Conservation (phyloP, 1,140 invertebrate species). For the Plectrocnemia conspersa region DNA sequence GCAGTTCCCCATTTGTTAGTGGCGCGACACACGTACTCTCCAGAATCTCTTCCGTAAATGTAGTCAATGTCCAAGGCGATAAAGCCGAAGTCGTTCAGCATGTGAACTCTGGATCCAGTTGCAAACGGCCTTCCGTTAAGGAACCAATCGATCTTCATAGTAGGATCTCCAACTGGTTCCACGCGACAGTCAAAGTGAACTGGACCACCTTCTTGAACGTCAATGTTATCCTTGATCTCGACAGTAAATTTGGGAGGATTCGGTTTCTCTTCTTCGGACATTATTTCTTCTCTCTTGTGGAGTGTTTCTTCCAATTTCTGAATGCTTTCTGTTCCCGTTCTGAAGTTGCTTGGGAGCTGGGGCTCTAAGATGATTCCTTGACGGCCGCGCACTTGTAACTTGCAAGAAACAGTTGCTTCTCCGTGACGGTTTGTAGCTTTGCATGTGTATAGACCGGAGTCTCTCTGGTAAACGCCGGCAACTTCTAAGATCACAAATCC, state of each 20-base stretch:
- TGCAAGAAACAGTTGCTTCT: slow-evolving; percentile 81
- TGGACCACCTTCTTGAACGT: slow-evolving; percentile 79
- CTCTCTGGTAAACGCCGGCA: slow-evolving; percentile 79
- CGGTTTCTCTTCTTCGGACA: slow-evolving; percentile 76
- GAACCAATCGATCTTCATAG: slow-evolving; percentile 92
- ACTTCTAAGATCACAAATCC: slow-evolving; percentile 91
- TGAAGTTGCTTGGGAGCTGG: slow-evolving; percentile 82
- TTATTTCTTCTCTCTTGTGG: slow-evolving; percentile 80
- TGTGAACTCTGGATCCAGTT: slow-evolving; percentile 83
- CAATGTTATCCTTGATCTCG: slow-evolving; percentile 76
- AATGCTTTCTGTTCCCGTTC: slow-evolving; percentile 80
- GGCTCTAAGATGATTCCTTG: slow-evolving; percentile 87
- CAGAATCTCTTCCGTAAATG: slow-evolving; percentile 77
- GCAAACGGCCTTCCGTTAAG: slow-evolving; percentile 84
- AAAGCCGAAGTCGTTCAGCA: slow-evolving; percentile 90
- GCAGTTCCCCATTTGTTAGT: slow-evolving; percentile 81
- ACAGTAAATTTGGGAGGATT: slow-evolving; percentile 82
- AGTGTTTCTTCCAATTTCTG: slow-evolving; percentile 85
- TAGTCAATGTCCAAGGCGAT: slow-evolving; percentile 85
- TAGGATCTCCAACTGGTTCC: slow-evolving; percentile 79
- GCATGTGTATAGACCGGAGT: slow-evolving; percentile 86
- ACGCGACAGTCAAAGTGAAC: slow-evolving; percentile 90
- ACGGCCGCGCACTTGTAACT: slow-evolving; percentile 76
- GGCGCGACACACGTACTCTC: slow-evolving; percentile 80
- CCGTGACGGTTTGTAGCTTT: slow-evolving; percentile 88